Base-by-base conservation (phyloP, 2,888 invertebrate genomes). In the Acrobasis consociella region DNA sequence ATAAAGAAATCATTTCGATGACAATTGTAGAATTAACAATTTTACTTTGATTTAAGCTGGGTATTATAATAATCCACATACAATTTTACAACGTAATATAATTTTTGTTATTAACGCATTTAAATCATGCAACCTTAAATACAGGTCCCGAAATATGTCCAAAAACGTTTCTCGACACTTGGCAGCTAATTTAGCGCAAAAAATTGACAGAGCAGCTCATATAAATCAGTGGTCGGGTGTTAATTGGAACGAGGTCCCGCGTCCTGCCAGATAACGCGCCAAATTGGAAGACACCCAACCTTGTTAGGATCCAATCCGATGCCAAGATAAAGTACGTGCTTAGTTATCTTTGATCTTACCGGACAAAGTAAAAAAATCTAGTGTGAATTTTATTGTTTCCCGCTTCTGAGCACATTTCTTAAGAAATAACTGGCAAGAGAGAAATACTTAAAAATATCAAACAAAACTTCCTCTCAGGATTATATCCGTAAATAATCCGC, bases 161-260 rank as follows among this genome's bases (percentile, higher is more conserved):
- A 37, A 49, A 61, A 68, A 72, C 79, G 83, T 82, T 86, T 83
- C 76, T 78, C 79, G 78, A 86, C 87, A 85, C 85, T 80, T 84
- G 77, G 74, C 69, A 76, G 69, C 72, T 82, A 82, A 87, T 84
- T 82, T 79, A 73, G 77, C 78, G 76, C 85, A 86, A 84, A 86
- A 87, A 86, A 85, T 75, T 76, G 76, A 79, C 78, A 79, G 82
- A 81, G 81, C 80, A 76, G 80, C 76, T 76, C 75, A 75, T 74
- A 87, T 90, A 90, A 90, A 89, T 90, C 86, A 89, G 75, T 79
- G 72, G 75, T 68, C 72, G 81, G 81, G 89, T 90, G 91, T 90
- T 91, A 91, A 91, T 91, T 91, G 89, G 90, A 82, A 86, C 85
- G 88, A 87, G 88, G 88, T 83, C 85, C 77, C 79, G 73, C 73